Evolutionary conservation across 92 coral and sea anemone genomes (phyloP), one percentile per base, ranked within the genome.

Genomic region (Paramuricea clavata): DNA sequence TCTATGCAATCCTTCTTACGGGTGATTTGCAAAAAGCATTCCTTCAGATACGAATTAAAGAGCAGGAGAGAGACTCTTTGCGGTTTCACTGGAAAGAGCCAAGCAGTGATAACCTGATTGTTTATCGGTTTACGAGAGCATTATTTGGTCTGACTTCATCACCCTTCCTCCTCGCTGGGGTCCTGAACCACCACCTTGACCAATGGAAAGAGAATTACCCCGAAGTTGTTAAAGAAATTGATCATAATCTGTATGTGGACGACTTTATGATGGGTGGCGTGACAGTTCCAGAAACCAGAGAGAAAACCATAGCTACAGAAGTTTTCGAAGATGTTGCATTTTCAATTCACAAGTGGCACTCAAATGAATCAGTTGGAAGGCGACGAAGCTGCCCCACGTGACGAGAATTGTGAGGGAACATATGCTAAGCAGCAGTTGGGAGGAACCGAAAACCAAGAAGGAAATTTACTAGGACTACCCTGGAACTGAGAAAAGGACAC

Each of bases 401-500:
- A 79, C 31, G 47, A 74, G 52, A 60, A 19, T 32, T 10, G 12
- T 1, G 81, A 87, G 19, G 74, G 56, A 71, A 79, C 94, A 87
- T 52, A 81, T 87, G 21, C 61, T 70, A 19, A 62, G 35, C 50
- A 34, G 86, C 42, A 80, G 75, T 5, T 43, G 49, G 19, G 52
- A 39, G 23, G 83, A 25, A 57, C 86, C 44, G 60, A 67, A 62
- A 41, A 12, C 21, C 19, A 12, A 12, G 16, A 12, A 57, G 65
- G 65, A 12, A 90, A 87, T 61, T 81, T 90, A 73, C 77, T 86
- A 13, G 82, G 90, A 43, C 49, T 86, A 39, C 13, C 57, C 44
- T 87, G 93, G 90, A 69, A 86, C 64, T 78, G 85, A 60, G 73
- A n/a, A n/a, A 54, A 70, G 15, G 90, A 87, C 82, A 87, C 87